Conservation (phyloP, 2,888 invertebrate genomes). For the Watsonalla binaria region DNA sequence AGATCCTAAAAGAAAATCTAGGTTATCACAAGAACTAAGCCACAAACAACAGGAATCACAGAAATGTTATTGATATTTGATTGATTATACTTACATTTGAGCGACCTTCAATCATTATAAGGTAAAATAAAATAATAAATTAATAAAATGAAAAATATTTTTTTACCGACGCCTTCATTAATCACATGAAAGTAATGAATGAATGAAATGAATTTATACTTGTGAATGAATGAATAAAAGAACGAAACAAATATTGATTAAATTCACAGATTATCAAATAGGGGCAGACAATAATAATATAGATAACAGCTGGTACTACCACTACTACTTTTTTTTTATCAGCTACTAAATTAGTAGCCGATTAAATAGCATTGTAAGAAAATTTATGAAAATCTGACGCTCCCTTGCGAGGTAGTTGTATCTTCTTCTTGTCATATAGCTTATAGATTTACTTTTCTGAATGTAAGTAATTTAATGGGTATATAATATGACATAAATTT, state of each 20-base stretch:
- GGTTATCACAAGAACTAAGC: constrained; percentile 14
- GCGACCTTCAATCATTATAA: constrained; percentile 75
- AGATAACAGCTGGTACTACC: too few species aligned
- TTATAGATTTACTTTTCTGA: too few species aligned
- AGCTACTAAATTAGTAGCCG: too few species aligned
- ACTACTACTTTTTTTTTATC: too few species aligned
- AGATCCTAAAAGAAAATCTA: constrained; percentile 73
- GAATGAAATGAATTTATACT: not conserved
- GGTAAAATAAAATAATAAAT: constrained; percentile 41
- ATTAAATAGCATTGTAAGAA: too few species aligned
- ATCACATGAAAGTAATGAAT: constrained; percentile 27
- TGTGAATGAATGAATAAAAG: not conserved
- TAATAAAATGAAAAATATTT: constrained; percentile 28
- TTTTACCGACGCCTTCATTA: constrained; percentile 23
- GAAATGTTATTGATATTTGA: not conserved
- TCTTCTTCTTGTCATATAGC: too few species aligned
- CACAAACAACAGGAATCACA: not conserved
- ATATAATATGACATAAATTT: not conserved
- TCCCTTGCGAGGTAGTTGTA: too few species aligned
- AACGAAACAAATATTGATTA: not conserved
- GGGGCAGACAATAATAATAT: too few species aligned
- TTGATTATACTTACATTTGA: constrained; percentile 62
- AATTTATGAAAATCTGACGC: too few species aligned
- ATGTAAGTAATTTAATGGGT: too few species aligned
- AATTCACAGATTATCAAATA: too few species aligned